A percentile compares a stretch with the other conserved stretches of the same genome.
Conservation (phyloP, 2,797 vertebrate genomes). For the Danionella dracula region DNA sequence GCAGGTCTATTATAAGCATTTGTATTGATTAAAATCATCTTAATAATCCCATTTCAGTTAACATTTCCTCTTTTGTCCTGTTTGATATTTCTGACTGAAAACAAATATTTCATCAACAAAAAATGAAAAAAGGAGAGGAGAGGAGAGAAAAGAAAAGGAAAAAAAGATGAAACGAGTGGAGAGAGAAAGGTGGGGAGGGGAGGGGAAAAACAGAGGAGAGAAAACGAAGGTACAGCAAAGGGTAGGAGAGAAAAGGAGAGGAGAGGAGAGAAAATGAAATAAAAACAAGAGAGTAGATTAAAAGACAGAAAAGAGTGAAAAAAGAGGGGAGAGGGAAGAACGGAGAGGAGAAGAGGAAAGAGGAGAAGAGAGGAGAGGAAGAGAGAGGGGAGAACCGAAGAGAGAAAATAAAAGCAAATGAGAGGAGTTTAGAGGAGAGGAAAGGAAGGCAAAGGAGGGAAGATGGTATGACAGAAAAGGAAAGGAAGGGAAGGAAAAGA, state of each 20-base stretch:
- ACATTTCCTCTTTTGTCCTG: no score
- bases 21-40: not conserved
- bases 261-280: not conserved
- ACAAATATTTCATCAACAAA: no score
- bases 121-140: no score
- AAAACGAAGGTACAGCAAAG: no score
- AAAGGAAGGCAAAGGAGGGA: not conserved
- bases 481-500: not conserved
- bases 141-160: no score
- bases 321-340: not conserved
- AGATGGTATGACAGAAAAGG: not conserved
- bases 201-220: no score
- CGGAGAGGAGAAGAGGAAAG: not conserved
- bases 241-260: not conserved
- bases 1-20: not conserved
- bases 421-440: not conserved
- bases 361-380: not conserved
- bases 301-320: no score
- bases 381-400: not conserved
- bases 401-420: not conserved
- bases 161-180: no score
- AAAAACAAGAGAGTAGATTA: not conserved
- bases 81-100: no score
- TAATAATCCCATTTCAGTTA: no score
- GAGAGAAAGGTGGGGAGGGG: no score